Percentiles rank a stretch among this genome's conserved stretches.
These are phyloP conservation scores for Azorinus chamasolen DNA, from an alignment of 2,888 invertebrate species.

Conservation along the genomic window DNA sequence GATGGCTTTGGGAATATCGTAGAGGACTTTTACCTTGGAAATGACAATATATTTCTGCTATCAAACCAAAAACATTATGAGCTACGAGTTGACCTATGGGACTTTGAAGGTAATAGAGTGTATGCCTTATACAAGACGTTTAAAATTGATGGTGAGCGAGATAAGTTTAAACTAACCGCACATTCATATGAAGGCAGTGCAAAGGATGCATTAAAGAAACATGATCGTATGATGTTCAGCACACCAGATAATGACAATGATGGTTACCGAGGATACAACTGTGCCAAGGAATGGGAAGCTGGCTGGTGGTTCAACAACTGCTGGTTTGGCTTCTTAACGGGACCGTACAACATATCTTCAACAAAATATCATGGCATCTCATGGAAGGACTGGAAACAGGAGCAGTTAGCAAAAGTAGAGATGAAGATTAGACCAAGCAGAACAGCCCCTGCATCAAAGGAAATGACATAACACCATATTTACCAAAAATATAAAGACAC, in stretches of 20 bases:
- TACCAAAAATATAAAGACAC: too few relatives aligned
- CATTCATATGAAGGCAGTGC: constrained; percentile 90
- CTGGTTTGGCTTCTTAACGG: constrained; percentile 97
- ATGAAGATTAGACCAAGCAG: constrained; percentile 85
- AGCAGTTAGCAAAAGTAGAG: constrained; percentile 83
- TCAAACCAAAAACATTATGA: constrained; percentile 83
- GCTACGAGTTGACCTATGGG: constrained; percentile 84
- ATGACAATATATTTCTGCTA: constrained; percentile 84
- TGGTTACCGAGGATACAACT: constrained; percentile 92
- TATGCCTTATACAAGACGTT: constrained; percentile 82
- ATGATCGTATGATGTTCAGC: constrained; percentile 96
- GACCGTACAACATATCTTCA: constrained; percentile 89
- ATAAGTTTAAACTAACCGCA: constrained; percentile 80
- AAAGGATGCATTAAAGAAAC: constrained; percentile 95
- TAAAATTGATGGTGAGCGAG: constrained; percentile 83
- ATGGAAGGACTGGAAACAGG: constrained; percentile 85
- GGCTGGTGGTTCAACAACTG: constrained; percentile 99
- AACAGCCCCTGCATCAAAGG: constrained; percentile 17
- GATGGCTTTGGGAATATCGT: constrained; percentile 83
- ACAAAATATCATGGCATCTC: constrained; percentile 82
- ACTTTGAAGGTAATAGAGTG: constrained; percentile 83
- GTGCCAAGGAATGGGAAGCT: constrained; percentile 96
- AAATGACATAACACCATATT: background rate
- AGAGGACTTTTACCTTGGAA: constrained; percentile 83
- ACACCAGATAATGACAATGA: constrained; percentile 96